Percentiles rank a stretch among this genome's conserved stretches.
phyloP scores from a whole-genome alignment of 2,113 vertebrate species.

The Henicopernis longicauda region DNA sequence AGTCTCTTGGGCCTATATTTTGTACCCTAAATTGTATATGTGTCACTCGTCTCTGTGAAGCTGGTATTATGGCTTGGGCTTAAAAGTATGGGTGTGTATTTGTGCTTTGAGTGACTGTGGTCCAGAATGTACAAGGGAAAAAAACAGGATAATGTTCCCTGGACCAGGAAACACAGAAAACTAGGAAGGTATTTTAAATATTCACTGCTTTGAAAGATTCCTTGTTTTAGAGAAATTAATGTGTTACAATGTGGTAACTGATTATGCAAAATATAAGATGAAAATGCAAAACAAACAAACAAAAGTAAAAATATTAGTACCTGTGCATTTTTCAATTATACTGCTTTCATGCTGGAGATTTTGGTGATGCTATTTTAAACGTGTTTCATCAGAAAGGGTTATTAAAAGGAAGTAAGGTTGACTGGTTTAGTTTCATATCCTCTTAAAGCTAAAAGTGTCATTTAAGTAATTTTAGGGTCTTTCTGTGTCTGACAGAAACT shows the following conservation, averaged over 20 bases:
- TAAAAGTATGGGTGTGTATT: fast-evolving
- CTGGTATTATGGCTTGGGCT: background rate
- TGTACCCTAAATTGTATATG: background rate
- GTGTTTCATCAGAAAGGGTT: background rate
- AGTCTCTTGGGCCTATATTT: background rate
- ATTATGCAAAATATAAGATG: background rate
- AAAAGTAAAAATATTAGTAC: background rate
- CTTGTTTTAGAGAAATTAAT: background rate
- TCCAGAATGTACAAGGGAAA: background rate
- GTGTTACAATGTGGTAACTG: fast-evolving
- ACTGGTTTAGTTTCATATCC: background rate
- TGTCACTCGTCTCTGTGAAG: background rate
- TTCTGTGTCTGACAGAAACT: background rate
- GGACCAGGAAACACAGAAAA: background rate
- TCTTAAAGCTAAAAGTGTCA: background rate
- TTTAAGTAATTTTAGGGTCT: background rate
- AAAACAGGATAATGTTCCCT: background rate
- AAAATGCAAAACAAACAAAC: background rate
- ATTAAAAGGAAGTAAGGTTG: background rate
- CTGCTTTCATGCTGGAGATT: background rate
- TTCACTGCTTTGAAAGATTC: background rate
- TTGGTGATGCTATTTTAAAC: background rate
- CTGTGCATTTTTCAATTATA: background rate
- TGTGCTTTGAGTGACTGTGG: background rate
- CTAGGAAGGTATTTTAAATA: background rate